Base-by-base conservation (phyloP, 2,113 vertebrate genomes). In the Phrynosoma blainvillii region DNA sequence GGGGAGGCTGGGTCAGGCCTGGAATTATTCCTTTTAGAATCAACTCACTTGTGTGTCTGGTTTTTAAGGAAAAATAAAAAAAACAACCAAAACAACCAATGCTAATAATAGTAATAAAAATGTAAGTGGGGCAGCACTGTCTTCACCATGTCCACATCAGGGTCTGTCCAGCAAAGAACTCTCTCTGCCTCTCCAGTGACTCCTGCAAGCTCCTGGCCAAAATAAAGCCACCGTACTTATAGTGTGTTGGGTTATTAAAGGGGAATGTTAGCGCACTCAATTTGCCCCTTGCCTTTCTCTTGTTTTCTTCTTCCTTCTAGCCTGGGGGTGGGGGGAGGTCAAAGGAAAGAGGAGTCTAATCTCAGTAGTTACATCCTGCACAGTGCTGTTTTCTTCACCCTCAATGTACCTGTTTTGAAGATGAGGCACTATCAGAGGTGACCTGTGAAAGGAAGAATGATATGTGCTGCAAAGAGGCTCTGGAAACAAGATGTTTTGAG, bases 231-330 rank as follows among this genome's bases (percentile, higher is more conserved):
- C 92, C 85, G 92, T 94, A 93, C 91, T 93, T 92, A 23, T 88
- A 87, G 75, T 74, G 84, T 92, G 90, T 92, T 88, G 92, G 95
- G 94, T 93, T 94, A 96, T 96, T 96, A 96, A 96, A 95, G 94
- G 95, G 94, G 93, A 95, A 95, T 91, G 93, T 95, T 95, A 95
- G 93, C 84, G 91, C 94, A 95, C 87, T 71, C 70, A 62, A 78
- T 30, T 30, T 32, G 89, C 93, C 92, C 87, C 93, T 89, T 12
- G 91, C 88, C 87, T 96, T 89, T 79, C 89, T 79, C 79, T 66
- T 78, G 84, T 83, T 54, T 88, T 68, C 80, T 76, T 20, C 59
- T 76, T 83, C 59, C 86, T 77, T 87, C 70, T 52, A 10, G 42
- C 79, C 81, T 84, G 62, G 73, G 40, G 7, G 42, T 30, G 86